These are phyloP conservation scores for Atractosteus spatula DNA, from an alignment of 2,113 vertebrate species.

Conservation along the genomic window DNA sequence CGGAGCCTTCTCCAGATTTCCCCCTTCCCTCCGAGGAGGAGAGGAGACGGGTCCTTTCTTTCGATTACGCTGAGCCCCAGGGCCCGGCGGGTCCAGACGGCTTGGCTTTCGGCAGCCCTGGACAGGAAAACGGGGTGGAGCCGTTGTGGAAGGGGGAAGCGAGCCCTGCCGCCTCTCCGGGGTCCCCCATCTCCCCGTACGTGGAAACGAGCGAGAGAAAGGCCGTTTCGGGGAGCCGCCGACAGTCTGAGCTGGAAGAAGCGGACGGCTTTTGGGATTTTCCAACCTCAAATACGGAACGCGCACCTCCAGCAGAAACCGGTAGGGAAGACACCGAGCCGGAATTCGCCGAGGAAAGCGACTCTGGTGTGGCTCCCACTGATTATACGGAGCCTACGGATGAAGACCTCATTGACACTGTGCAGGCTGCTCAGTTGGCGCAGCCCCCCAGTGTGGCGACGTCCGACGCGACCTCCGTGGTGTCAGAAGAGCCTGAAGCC, in stretches of 20 bases:
- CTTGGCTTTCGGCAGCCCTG: slow-evolving; percentile 3
- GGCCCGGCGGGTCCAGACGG: slow-evolving; percentile 2
- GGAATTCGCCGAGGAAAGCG: neutral
- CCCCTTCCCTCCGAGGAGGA: slow-evolving; percentile 15
- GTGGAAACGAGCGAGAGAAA: slow-evolving; percentile 17
- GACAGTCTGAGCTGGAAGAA: neutral
- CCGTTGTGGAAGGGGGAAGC: slow-evolving; percentile 1
- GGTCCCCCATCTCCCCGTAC: slow-evolving; percentile 16
- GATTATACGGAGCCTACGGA: slow-evolving; percentile 24
- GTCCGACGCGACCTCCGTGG: neutral
- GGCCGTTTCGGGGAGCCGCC: neutral
- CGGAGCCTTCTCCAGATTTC: neutral
- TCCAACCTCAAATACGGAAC: neutral
- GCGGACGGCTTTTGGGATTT: neutral
- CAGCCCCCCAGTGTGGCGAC: slow-evolving; percentile 7
- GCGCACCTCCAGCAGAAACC: neutral
- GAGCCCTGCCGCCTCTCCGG: slow-evolving; percentile 1
- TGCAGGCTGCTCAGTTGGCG: slow-evolving; percentile 10
- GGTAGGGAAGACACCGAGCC: neutral
- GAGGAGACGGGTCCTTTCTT: slow-evolving; percentile 5
- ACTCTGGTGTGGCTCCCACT: neutral
- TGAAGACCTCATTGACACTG: slow-evolving; percentile 6
- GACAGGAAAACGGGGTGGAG: neutral
- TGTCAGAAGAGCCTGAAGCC: neutral
- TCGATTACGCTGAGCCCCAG: slow-evolving; percentile 20